phyloP scores from a whole-genome alignment of 2,797 vertebrate genomes.

The Syndactyla subalaris region DNA sequence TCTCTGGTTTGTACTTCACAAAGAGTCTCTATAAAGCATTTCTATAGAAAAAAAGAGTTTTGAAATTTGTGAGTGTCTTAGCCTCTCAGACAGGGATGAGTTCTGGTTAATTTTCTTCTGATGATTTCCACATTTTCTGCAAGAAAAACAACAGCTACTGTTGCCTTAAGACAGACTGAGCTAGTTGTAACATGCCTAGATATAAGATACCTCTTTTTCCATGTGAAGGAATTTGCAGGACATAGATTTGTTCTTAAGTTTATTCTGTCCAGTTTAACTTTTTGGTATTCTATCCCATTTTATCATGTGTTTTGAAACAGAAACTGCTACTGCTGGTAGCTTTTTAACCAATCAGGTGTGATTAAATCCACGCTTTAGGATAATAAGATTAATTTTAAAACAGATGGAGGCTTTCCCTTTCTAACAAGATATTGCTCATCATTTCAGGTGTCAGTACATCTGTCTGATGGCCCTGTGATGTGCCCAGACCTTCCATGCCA shows the following conservation, averaged over 20 bases:
- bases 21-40: conserved; percentile 40
- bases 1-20: conserved; percentile 58
- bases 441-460: not conserved
- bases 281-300: not conserved
- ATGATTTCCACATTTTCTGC: conserved; percentile 53
- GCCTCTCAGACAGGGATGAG: conserved; percentile 43
- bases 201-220: not conserved
- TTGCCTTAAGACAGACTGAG: conserved; percentile 57
- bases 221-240: not conserved
- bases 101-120: conserved; percentile 66
- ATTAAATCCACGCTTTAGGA: not conserved
- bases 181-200: not conserved
- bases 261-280: not conserved
- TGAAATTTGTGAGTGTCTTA: conserved; percentile 44
- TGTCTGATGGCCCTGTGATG: rapidly evolving
- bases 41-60: not conserved
- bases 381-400: not conserved
- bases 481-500: not conserved
- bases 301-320: not conserved
- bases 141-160: conserved; percentile 39
- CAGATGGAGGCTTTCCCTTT: not conserved
- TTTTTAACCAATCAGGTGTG: not conserved
- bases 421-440: not conserved
- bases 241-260: not conserved
- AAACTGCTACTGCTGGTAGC: not conserved